Base-by-base conservation (phyloP, 2,888 invertebrate species). In the Caenorhabditis sinica region DNA sequence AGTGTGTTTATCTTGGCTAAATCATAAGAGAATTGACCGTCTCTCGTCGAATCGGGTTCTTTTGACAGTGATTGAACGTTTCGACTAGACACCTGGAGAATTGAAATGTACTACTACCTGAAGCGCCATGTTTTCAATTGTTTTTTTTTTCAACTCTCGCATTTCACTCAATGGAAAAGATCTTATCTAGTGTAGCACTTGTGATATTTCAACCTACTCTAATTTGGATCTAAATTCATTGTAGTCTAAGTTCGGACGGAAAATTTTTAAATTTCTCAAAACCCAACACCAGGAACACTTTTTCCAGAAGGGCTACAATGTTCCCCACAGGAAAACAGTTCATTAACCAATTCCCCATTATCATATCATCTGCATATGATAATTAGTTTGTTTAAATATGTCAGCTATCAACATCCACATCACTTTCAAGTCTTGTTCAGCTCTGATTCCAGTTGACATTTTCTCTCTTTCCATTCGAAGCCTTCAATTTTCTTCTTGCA, bases 41-140 rank as follows among this genome's bases (percentile, higher is more conserved):
- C 82, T 71, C 82, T 75, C 82, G 68, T 60, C 68, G 69, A 33
- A 69, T 69, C 74, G 68, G 65, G 83, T 73, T 83, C 63, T 74
- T 56, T 71, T 74, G 83, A 83, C 83, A 83, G 73, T 83, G 83
- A 83, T 83, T 83, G 83, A 83, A 83, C 83, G 83, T 83, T 83
- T 79, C 68, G 45, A 49, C 30, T 60, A 68, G 40, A 66, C 72
- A 66, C 65, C 66, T 72, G n/a, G 60, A 80, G 72, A 80, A 80
- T 66, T 80, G 72, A 72, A 56, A 66, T 72, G 63, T 45, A 72
- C 56, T 56, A n/a, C n/a, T 79, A 56, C 45, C 66, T 25, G 36
- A 73, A 65, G 65, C 69, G 77, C 53, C 76, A 53, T 43, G 71
- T 43, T 36, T 45, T 33, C 43, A 65, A 43, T 8, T 65, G 45